phyloP scores from a whole-genome alignment of 2,888 invertebrate species.

The Pherbina coryleti region DNA sequence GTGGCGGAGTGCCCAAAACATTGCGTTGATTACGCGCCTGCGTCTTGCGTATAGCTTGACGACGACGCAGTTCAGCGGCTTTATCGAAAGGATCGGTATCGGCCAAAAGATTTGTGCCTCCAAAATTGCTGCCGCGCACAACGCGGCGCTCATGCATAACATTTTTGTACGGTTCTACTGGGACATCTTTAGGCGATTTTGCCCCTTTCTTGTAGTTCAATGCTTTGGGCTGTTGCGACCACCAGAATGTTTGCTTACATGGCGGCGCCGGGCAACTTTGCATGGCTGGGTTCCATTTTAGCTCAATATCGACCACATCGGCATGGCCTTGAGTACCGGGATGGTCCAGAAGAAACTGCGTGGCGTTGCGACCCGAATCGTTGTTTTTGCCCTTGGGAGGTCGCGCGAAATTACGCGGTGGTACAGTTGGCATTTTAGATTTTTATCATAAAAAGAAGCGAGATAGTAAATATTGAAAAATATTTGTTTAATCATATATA shows the following conservation, averaged over 20 bases:
- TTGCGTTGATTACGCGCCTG: conserved; percentile 72
- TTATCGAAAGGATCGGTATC: conserved; percentile 69
- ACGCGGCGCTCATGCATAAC: conserved; percentile 92
- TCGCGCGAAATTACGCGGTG: conserved; percentile 56
- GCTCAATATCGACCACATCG: conserved; percentile 63
- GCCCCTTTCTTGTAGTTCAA: conserved; percentile 62
- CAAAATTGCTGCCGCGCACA: conserved; percentile 85
- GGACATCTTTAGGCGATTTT: conserved; percentile 62
- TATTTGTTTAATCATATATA: too few species aligned
- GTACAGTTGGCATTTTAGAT: conserved; percentile 61
- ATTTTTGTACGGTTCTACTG: conserved; percentile 77
- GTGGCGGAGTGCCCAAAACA: conserved; percentile 69
- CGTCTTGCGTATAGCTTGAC: conserved; percentile 80
- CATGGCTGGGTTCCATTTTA: conserved; percentile 59
- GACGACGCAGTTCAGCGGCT: conserved; percentile 72
- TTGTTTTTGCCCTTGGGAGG: conserved; percentile 44
- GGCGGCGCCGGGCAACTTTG: conserved; percentile 61
- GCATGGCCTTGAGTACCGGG: conserved; percentile 48
- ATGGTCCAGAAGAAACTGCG: conserved; percentile 28
- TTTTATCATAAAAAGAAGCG: neutral
- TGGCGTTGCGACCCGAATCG: conserved; percentile 51
- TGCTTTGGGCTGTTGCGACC: conserved; percentile 68
- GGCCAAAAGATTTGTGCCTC: conserved; percentile 64
- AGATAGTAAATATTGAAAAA: too few species aligned
- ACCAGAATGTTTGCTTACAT: conserved; percentile 67